Base-by-base conservation (phyloP, 2,113 vertebrate species). In the Plectropomus leopardus region DNA sequence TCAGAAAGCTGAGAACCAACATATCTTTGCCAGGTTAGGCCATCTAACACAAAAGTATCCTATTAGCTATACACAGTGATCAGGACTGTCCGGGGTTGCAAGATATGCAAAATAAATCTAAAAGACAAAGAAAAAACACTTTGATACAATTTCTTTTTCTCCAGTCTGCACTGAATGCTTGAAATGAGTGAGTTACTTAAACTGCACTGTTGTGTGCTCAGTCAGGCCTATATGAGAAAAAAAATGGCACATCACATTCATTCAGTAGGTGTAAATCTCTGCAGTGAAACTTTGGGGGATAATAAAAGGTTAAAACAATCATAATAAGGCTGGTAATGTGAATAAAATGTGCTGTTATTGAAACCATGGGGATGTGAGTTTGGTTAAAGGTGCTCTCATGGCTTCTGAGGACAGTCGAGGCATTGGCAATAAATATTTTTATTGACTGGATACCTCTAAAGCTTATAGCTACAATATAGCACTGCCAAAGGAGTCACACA, bases 401-500 rank as follows among this genome's bases (percentile, higher is more conserved):
- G 72, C 53, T 55, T 48, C 36, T 3, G 19, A 53, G 68, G 78
- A 66, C 34, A 21, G 45, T 30, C 10, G 14, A 5, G 3, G 16
- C 53, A 72, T 34, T 53, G 66, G 67, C 74, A 60, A 26, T 60
- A 72, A 47, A 72, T 65, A 50, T 58, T 36, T 77, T 71, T 78
- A 84, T 82, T 78, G 76, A 36, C 58, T 40, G 23, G 50, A 78
- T 63, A 17, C n/a, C 48, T 36, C 47, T 26, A 24, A 50, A 71
- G 75, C 44, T 66, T 57, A 51, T 57, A 45, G 40, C 36, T n/a
- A 44, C 15, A 53, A 13, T 44, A 72, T 21, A 70, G 47, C 64
- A 40, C 17, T 4, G 1, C 36, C 21, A 34, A 16, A 64, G 32
- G 63, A 82, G 45, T 59, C 67, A 74, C 51, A 47, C 36, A 48